Base-by-base conservation (phyloP, 2,888 invertebrate genomes). In the Pristionchus exspectatus region DNA sequence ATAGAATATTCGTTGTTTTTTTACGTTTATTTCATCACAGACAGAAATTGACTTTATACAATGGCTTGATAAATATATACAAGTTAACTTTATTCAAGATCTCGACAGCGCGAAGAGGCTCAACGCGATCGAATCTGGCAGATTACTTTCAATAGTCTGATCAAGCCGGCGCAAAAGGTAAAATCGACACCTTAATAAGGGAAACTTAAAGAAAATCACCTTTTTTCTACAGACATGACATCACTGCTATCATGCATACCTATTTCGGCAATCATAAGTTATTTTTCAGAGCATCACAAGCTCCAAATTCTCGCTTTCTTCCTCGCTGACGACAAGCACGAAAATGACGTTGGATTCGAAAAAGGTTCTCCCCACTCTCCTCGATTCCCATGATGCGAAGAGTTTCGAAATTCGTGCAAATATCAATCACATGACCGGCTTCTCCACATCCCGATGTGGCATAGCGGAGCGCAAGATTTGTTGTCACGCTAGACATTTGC, bases 321-420 rank as follows among this genome's bases (percentile, higher is more conserved):
- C 91, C 87, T 91, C 92, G 4, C 72, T 91, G 5, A 93, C 93
- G 4, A 92, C 92, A 0, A 91, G 91, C 72, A 92, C 93, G 3
- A 91, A 90, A 77, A 88, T 91, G 30, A 93, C 93, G 1, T 90
- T 93, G 24, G 92, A 92, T 63, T 92, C 92, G 18, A 93, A 92
- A 63, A 93, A 93, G 88, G 91, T 91, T 54, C 5, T 27, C 27
- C 21, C 16, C 38, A 38, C 33, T 74, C 74, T 74, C 44, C 7
- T 50, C 4, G 0, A 50, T 66, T 9, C 18, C 66, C 27, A 18
- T 74, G 74, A 5, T 74, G 21, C 63, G 7, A 63, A 10, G 24
- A 10, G 63, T 50, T 50, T 50, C 63, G 63, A 63, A n/a, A 63
- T 24, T n/a, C 1, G 2, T 1, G 21, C 3, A 59, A 18, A 59